Evolutionary conservation across 1,140 invertebrate species (phyloP), one percentile per base, ranked within the genome.

Genomic region (Drosophila pruinosa): DNA sequence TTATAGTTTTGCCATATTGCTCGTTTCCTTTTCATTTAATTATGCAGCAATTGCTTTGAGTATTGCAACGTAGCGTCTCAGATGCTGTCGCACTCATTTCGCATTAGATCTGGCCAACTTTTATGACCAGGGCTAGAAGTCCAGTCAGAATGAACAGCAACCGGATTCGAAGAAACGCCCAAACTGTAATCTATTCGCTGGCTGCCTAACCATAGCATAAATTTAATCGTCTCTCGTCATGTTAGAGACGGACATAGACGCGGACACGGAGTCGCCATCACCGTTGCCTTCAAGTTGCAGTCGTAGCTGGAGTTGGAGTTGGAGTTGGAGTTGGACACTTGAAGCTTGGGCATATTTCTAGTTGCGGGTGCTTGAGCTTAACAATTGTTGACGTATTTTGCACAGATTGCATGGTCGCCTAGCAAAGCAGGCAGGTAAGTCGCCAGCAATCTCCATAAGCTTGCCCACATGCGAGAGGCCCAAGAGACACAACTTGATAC

Each of bases 11-110:
- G 72, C 22, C 73, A 63, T 74, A 77, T 64, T 67, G 61, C 45
- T 45, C 58, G 77, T 85, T 85, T 85, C 82, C 82, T 81, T 81
- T 81, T 75, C 58, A 61, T 75, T 81, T 88, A 81, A 86, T 86
- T 85, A 77, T 86, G 43, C 69, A 80, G 61, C 59, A 28, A 34
- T 50, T 56, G 50, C 67, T 57, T 56, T 50, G 48, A 57, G 24
- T 38, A 56, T 65, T 68, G 59, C 59, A 43, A 52, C 58, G 10
- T 19, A 24, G 28, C 28, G 38, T 39, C 15, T 12, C 38, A 39
- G 38, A 17, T 2, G 1, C 5, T 21, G 39, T 45, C 21, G 6
- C 22, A 47, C 21, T 45, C 41, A 45, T 24, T 22, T 54, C 36
- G 43, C 62, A 67, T 67, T 75, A 77, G 74, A 77, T 81, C 65